Evolutionary conservation across 2,113 vertebrate genomes (phyloP).

Genomic region (Megaptera novaeangliae): DNA sequence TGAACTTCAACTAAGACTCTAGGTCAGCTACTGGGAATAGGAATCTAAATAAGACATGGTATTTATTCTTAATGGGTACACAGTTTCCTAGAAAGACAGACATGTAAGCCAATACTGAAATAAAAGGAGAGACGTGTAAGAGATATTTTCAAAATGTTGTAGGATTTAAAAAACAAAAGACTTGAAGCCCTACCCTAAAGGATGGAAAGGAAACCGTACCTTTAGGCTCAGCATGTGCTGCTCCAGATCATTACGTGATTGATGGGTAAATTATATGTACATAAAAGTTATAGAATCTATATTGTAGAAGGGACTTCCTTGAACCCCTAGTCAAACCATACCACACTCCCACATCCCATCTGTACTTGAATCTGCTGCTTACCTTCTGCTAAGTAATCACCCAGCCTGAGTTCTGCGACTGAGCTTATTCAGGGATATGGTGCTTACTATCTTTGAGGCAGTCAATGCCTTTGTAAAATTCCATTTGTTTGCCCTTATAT

Average conservation of each 20-base stretch:
- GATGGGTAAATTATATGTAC: no score
- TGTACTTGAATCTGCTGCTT: neutral
- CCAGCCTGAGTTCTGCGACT: neutral
- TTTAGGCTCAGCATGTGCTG: neutral
- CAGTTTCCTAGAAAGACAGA: neutral
- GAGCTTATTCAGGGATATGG: neutral
- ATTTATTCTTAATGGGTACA: neutral
- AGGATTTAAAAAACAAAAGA: neutral
- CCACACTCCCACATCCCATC: fast-evolving
- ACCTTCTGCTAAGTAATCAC: neutral
- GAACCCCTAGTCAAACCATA: neutral
- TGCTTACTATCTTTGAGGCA: neutral
- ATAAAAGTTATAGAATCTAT: neutral
- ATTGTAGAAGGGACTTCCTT: neutral
- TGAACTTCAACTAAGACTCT: neutral
- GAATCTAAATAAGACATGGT: neutral
- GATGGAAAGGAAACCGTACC: neutral
- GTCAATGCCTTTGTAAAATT: neutral
- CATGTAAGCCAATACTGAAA: neutral
- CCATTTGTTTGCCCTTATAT: neutral
- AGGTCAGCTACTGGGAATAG: neutral
- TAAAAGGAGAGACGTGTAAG: neutral
- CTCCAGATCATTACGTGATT: neutral
- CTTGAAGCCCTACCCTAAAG: neutral
- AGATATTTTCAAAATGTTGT: neutral